Evolutionary conservation across 2,888 invertebrate species (phyloP), one percentile per base, ranked within the genome.

Genomic region (Tiphia femorata): DNA sequence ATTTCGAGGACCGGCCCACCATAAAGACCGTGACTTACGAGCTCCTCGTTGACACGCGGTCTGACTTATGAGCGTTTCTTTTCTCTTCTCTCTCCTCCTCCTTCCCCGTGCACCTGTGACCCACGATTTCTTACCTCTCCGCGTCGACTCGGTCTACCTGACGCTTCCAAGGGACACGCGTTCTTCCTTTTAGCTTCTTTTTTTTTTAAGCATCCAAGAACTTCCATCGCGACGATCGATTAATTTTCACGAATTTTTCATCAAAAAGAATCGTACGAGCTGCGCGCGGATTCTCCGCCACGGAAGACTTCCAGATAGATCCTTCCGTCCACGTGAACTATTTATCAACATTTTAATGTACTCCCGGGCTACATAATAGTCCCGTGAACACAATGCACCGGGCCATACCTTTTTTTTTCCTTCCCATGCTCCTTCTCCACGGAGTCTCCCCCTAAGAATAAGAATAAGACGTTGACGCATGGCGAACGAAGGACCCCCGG

Each of bases 401-500:
- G 44, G 52, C 62, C 60, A 61, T 67, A 70, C 57, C 67, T 67
- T 70, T 53, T 67, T n/a, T n/a, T n/a, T n/a, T n/a, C n/a, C n/a
- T n/a, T 65, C 67, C 70, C 67, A 70, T 61, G 62, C 37, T 48
- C 37, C 49, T 53, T 54, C 57, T 64, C 65, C 61, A 64, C 64
- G 50, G 73, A 62, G 63, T 67, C 50, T 62, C 62, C 64, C 65
- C n/a, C n/a, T 59, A 62, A 76, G 77, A 76, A 78, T 76, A 73
- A 80, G 78, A 80, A 79, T 78, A 79, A 79, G 80, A 82, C 79
- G 81, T 78, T 80, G 80, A 81, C 81, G 77, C 80, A 75, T 72
- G 73, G 72, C n/a, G n/a, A n/a, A n/a, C n/a, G n/a, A 70, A 67
- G 64, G 63, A 58, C 64, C 60, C 43, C 53, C 33, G n/a, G 57